Evolutionary conservation across 2,888 invertebrate genomes (phyloP), one percentile per base, ranked within the genome.

Genomic region (Philopedon plagiatum): DNA sequence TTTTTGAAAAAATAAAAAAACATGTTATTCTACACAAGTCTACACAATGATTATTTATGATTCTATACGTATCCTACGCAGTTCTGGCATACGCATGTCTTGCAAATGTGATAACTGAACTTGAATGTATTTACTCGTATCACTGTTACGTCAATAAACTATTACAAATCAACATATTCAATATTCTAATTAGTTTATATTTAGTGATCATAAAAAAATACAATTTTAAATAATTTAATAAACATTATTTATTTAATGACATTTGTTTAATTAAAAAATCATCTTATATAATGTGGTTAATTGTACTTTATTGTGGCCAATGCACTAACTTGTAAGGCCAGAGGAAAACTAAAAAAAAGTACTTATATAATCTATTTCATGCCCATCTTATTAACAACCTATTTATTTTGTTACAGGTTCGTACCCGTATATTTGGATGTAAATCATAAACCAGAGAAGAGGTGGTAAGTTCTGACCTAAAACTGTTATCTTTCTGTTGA

Each of bases 231-330:
- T 1, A 39, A 39, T 13, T 54, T 7, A 23, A 54, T 54, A 29
- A 51, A 1, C 11, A 37, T 46, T 4, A 19, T 8, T 37, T 37
- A 57, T 57, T 34, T 37, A 34, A 4, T 57, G 57, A 57, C 57
- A 57, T 57, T 57, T 37, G 37, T 37, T 37, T 34, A 34, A 37
- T 18, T 15, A 39, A n/a, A 2, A 1, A 3, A 1, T 2, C 1
- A 5, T 3, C 15, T 39, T 39, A 39, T 5, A 39, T 15, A 39
- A 39, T 39, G n/a, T n/a, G n/a, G n/a, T n/a, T n/a, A n/a, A n/a
- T n/a, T n/a, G n/a, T n/a, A n/a, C n/a, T n/a, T n/a, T n/a, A n/a
- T n/a, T n/a, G n/a, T n/a, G n/a, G n/a, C n/a, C n/a, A n/a, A n/a
- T n/a, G n/a, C n/a, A n/a, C n/a, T n/a, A n/a, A n/a, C n/a, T n/a